Evolutionary conservation across 2,797 vertebrate species (phyloP).

Genomic region (Fistularia commersonii): DNA sequence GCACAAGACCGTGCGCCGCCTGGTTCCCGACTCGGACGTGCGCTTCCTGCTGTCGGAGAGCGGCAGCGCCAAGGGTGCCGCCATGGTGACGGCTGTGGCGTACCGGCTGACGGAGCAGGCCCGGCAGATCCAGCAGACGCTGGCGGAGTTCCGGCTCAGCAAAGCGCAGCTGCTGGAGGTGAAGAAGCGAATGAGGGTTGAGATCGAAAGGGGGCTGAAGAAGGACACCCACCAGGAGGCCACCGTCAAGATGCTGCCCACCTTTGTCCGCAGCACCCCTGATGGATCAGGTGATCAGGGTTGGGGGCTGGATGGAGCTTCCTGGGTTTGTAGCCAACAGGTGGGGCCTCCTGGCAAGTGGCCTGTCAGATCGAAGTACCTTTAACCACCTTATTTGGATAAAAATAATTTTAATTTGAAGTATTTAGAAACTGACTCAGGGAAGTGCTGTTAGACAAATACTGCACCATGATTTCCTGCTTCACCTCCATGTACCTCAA

Average conservation of each 20-base stretch:
- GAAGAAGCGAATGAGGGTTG: slow-evolving; percentile 87
- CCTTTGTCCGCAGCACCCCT: slow-evolving; percentile 89
- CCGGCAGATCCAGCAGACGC: slow-evolving; percentile 87
- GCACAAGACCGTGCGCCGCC: slow-evolving; percentile 91
- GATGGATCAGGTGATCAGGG: slow-evolving; percentile 86
- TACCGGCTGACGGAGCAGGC: slow-evolving; percentile 89
- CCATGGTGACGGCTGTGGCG: slow-evolving; percentile 95
- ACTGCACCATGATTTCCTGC: too few species aligned
- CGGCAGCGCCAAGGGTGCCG: slow-evolving; percentile 92
- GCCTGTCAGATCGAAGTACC: too few species aligned
- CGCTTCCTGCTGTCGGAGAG: slow-evolving; percentile 97
- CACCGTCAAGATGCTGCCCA: slow-evolving; percentile 94
- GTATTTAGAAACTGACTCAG: too few species aligned
- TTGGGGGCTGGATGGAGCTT: neutral
- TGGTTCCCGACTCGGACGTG: slow-evolving; percentile 92
- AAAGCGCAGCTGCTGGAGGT: slow-evolving; percentile 89
- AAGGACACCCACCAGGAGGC: slow-evolving; percentile 81
- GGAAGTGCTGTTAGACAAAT: too few species aligned
- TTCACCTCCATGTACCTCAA: too few species aligned
- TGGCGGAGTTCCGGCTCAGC: slow-evolving; percentile 86
- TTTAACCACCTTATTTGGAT: too few species aligned
- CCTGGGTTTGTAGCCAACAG: too few species aligned
- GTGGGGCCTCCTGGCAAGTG: too few species aligned
- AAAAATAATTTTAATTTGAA: too few species aligned
- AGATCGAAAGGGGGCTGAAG: slow-evolving; percentile 87